Base-by-base conservation (phyloP, 2,797 vertebrate genomes). In the Trachops cirrhosus region DNA sequence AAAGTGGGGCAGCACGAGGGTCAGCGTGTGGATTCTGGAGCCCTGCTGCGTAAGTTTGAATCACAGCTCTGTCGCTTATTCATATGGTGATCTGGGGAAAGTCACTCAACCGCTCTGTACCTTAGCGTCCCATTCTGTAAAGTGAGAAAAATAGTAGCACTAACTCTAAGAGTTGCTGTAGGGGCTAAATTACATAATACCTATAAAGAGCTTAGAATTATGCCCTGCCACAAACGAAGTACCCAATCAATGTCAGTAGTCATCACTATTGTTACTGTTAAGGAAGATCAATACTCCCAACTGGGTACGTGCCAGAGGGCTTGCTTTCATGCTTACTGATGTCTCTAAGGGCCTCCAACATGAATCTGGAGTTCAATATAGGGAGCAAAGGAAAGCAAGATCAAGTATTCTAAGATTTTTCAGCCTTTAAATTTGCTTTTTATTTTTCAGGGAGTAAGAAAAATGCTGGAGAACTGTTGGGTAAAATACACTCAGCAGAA, bases 351-450 rank as follows among this genome's bases (percentile, higher is more conserved):
- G 6, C 26, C 68, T 82, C 62, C 59, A 62, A 84, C 29, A 70
- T 8, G 16, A 90, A 79, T n/a, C 24, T 52, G 11, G 24, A 75
- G 62, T 62, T 52, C 22, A 70, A 50, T 70, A 52, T 3, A 75
- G 0, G 3, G 59, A 41, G 21, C 24, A 44, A 75, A 82, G 2
- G 21, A 74, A 67, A 34, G 50, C 18, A 46, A 87, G 34, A 22
- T 59, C 59, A 77, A 83, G 44, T 54, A 21, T 8, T 10, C 32
- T 89, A 46, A 54, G n/a, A 26, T 54, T 44, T 79, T 83, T 62
- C 21, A 29, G 71, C 62, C 50, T 92, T 78, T 71, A 50, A 84
- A 62, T 71, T 8, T 54, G 44, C 32, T 78, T 84, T 86, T 67
- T 18, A 73, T 86, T 67, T 80, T 67, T 16, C n/a, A 34, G 34